Evolutionary conservation across 2,797 vertebrate species (phyloP), one percentile per base, ranked within the genome.

Genomic region (Microhierax caerulescens): DNA sequence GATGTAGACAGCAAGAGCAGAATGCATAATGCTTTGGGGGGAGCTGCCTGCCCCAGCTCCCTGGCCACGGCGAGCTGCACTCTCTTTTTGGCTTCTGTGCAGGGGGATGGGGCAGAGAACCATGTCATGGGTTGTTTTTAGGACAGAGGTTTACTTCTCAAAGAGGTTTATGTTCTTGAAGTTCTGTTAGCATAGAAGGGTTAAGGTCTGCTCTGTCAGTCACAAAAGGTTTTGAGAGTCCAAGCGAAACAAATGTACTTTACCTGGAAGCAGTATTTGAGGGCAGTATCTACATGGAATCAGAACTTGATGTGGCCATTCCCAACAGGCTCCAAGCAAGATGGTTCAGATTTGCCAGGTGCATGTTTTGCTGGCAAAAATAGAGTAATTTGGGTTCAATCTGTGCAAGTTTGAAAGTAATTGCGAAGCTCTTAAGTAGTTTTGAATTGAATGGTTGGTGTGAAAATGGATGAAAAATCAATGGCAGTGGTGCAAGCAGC

Each of bases 11-110:
- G 13, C 7, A 73, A 73, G 20, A 43, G 16, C 1, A 7, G 8
- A 13, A 3, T 36, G 27, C 1, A 0, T 27, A 69, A 60, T 0
- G 1, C 5, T 21, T 9, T 2, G 2, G 2, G 7, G 13, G 10
- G 2, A 72, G 16, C 17, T 65, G 8, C 25, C 53, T 54, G 30
- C 8, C 24, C 4, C 7, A 5, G 14, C 8, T 5, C 7, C 13
- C 18, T 14, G 2, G 2, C 41, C 32, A 10, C 23, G n/a, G 17
- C 67, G 28, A 78, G 2, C 8, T 70, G 47, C 15, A 50, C 25
- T 9, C 15, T 56, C 17, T 54, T 63, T 70, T 41, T 75, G 8
- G 3, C 25, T 47, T 82, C 20, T 22, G 11, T 63, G 20, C 13
- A 47, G 36, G 13, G 13, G 13, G 4, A 5, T 65, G 48, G 9